These are phyloP conservation scores for Kryphioiulus occultus DNA, from an alignment of 2,888 invertebrate species.

Conservation along the genomic window DNA sequence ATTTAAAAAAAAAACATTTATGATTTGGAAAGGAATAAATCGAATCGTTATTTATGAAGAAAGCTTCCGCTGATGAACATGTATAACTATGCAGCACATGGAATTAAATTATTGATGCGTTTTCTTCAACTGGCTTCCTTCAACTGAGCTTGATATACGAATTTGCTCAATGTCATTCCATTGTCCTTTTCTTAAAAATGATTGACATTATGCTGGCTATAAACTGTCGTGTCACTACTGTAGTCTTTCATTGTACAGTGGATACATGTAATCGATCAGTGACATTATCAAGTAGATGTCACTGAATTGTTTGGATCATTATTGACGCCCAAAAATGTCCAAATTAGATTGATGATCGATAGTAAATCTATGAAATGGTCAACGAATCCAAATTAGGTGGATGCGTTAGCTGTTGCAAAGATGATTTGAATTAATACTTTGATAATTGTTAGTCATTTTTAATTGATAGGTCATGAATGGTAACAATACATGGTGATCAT, in stretches of 20 bases:
- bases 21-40: too few species aligned
- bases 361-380: neutral
- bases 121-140: neutral
- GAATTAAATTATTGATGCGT: neutral
- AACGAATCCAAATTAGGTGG: neutral
- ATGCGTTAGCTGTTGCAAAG: too few species aligned
- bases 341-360: neutral
- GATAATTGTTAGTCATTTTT: too few species aligned
- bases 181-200: neutral
- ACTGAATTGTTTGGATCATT: neutral
- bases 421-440: too few species aligned
- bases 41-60: too few species aligned
- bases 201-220: neutral
- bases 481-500: too few species aligned
- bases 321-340: neutral
- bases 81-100: too few species aligned
- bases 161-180: neutral
- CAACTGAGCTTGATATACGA: neutral
- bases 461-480: too few species aligned
- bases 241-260: too few species aligned
- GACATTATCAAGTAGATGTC: neutral
- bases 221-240: neutral
- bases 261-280: neutral
- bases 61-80: too few species aligned
- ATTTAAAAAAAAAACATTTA: too few species aligned